Conservation (phyloP, 2,113 vertebrate genomes). For the Pogona vitticeps region DNA sequence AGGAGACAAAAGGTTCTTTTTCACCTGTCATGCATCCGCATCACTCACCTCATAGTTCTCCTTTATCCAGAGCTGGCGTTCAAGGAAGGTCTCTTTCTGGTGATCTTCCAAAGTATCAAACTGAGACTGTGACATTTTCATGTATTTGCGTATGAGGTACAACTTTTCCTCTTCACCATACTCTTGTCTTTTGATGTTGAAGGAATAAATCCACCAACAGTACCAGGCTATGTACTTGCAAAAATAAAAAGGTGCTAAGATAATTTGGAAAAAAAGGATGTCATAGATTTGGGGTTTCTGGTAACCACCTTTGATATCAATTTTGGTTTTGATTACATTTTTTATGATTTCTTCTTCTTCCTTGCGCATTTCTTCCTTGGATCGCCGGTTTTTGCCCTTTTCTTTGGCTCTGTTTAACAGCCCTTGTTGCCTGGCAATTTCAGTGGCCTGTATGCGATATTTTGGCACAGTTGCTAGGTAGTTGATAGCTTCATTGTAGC, state of each 20-base stretch:
- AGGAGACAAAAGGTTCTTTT: not conserved
- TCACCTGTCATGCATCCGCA: not conserved
- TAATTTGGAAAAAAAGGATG: slow-evolving; percentile 91
- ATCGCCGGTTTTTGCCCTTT: slow-evolving; percentile 90
- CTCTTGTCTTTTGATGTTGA: slow-evolving; percentile 88
- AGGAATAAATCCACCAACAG: slow-evolving; percentile 89
- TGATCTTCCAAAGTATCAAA: slow-evolving; percentile 92
- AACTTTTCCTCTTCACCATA: slow-evolving; percentile 91
- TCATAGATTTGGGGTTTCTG: slow-evolving; percentile 93
- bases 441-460: slow-evolving; percentile 93
- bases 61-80: slow-evolving; percentile 88
- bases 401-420: slow-evolving; percentile 91
- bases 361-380: slow-evolving; percentile 94
- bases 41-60: slow-evolving; percentile 90
- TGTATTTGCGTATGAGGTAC: slow-evolving; percentile 90
- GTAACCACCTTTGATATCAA: slow-evolving; percentile 97
- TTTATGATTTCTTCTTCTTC: slow-evolving; percentile 96
- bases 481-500: slow-evolving; percentile 96
- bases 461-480: slow-evolving; percentile 94
- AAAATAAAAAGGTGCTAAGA: slow-evolving; percentile 88
- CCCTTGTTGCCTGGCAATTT: slow-evolving; percentile 94
- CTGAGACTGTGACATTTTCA: slow-evolving; percentile 96
- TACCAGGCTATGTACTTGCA: slow-evolving; percentile 87
- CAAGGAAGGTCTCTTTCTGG: slow-evolving; percentile 83
- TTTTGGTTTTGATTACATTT: slow-evolving; percentile 97